A percentile compares a stretch with the other conserved stretches of the same genome.
Evolutionary conservation across 2,113 vertebrate species (phyloP).

Genomic region (Charina bottae): DNA sequence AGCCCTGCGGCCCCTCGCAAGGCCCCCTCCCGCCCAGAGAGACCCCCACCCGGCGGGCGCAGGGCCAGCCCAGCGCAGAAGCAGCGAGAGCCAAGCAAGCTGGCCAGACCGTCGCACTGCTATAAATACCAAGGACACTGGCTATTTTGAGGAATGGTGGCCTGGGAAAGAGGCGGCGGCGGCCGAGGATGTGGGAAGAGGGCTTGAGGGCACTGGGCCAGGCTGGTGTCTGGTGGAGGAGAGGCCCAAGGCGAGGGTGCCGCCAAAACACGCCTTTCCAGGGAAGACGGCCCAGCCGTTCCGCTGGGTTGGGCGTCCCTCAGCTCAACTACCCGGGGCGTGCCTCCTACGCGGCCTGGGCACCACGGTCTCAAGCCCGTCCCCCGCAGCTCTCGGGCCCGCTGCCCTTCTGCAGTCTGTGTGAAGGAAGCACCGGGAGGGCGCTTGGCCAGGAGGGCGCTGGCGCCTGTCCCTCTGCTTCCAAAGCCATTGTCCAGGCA

Average conservation of each 20-base stretch:
- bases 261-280: too few relatives aligned
- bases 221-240: neutral
- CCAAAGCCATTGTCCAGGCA: too few relatives aligned
- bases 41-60: constrained; percentile 76
- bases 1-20: constrained; percentile 63
- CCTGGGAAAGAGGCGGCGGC: constrained; percentile 92
- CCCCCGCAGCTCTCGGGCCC: too few relatives aligned
- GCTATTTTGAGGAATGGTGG: constrained; percentile 89
- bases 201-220: constrained; percentile 41
- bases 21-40: constrained; percentile 44
- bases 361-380: too few relatives aligned
- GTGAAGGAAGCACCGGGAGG: too few relatives aligned
- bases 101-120: constrained; percentile 84
- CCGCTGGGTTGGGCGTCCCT: too few relatives aligned
- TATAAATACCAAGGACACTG: constrained; percentile 92
- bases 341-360: too few relatives aligned
- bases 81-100: constrained; percentile 97
- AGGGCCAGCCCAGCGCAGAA: constrained; percentile 80
- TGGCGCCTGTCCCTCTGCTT: too few relatives aligned
- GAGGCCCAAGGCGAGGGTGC: neutral
- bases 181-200: constrained; percentile 79
- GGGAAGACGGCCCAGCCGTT: too few relatives aligned
- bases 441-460: too few relatives aligned
- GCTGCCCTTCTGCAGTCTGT: too few relatives aligned
- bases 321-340: too few relatives aligned